Evolutionary conservation across 2,888 invertebrate genomes (phyloP).

Genomic region (Aphelenchoides bicaudatus): DNA sequence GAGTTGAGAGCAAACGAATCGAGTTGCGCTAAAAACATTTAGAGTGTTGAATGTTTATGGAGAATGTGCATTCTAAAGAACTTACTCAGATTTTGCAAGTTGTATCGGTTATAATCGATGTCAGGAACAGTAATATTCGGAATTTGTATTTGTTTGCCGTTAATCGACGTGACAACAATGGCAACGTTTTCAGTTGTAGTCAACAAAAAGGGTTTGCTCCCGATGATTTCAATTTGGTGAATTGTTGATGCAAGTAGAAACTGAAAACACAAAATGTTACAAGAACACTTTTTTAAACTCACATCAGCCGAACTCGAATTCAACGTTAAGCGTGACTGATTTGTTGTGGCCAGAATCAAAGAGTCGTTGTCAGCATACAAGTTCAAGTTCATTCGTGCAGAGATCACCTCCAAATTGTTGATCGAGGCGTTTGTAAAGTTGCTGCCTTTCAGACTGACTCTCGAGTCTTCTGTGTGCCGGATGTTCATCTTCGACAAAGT

Average conservation of each 20-base stretch:
- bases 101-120: slow-evolving; percentile 14
- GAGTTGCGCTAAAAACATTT: slow-evolving; percentile 8
- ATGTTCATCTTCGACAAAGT: slow-evolving; percentile 13
- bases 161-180: slow-evolving; percentile 10
- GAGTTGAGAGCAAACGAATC: not conserved
- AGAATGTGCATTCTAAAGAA: not conserved
- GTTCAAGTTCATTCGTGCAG: slow-evolving; percentile 3
- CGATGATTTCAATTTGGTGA: slow-evolving; percentile 11
- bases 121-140: slow-evolving; percentile 3
- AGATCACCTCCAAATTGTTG: slow-evolving; percentile 5
- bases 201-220: not conserved
- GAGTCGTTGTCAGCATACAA: slow-evolving; percentile 8
- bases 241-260: not conserved
- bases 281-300: too few relatives aligned
- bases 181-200: slow-evolving; percentile 19
- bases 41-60: not conserved
- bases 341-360: slow-evolving; percentile 9
- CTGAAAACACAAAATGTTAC: too few relatives aligned
- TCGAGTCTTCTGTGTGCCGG: not conserved
- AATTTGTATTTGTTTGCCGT: not conserved
- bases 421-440: not conserved
- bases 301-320: slow-evolving; percentile 8
- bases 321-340: slow-evolving; percentile 8
- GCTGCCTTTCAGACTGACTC: not conserved
- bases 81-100: slow-evolving; percentile 20